These are phyloP conservation scores for Lasaia peninsularis DNA, from an alignment of 1,140 invertebrate species.

Conservation along the genomic window DNA sequence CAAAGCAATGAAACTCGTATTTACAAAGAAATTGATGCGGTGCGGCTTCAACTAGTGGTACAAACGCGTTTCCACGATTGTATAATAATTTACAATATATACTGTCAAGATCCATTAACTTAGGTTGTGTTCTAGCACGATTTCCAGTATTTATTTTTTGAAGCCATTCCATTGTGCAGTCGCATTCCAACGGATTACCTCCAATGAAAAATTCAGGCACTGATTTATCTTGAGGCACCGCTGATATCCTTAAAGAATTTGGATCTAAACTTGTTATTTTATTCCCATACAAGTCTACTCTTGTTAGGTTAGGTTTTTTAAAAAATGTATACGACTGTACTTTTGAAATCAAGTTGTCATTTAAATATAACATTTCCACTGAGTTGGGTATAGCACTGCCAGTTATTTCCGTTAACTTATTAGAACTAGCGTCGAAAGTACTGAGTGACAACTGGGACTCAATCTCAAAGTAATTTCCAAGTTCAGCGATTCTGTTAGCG, in stretches of 20 bases:
- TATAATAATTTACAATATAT: constrained; percentile 93
- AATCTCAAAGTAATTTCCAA: constrained; percentile 94
- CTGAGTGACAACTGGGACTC: constrained; percentile 89
- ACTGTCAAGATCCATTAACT: constrained; percentile 91
- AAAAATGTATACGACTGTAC: constrained; percentile 96
- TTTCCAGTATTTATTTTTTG: constrained; percentile 90
- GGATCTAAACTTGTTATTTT: constrained; percentile 90
- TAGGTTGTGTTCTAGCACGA: constrained; percentile 87
- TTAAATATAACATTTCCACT: constrained; percentile 89
- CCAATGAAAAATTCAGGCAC: constrained; percentile 94
- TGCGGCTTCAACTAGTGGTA: constrained; percentile 89
- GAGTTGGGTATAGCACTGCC: constrained; percentile 91
- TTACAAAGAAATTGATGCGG: constrained; percentile 94
- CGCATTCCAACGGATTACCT: constrained; percentile 93
- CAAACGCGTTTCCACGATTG: constrained; percentile 86
- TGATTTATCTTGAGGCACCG: constrained; percentile 85
- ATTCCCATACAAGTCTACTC: constrained; percentile 91
- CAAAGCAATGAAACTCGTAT: constrained; percentile 93
- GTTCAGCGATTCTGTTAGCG: constrained; percentile 89
- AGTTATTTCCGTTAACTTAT: constrained; percentile 90
- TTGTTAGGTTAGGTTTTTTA: constrained; percentile 92
- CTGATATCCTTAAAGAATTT: constrained; percentile 90
- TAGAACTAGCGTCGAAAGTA: constrained; percentile 91
- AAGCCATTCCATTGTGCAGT: constrained; percentile 85
- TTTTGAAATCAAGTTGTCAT: constrained; percentile 91